These are phyloP conservation scores for Megaleporinus macrocephalus DNA, from an alignment of 2,113 vertebrate genomes.

Conservation along the genomic window DNA sequence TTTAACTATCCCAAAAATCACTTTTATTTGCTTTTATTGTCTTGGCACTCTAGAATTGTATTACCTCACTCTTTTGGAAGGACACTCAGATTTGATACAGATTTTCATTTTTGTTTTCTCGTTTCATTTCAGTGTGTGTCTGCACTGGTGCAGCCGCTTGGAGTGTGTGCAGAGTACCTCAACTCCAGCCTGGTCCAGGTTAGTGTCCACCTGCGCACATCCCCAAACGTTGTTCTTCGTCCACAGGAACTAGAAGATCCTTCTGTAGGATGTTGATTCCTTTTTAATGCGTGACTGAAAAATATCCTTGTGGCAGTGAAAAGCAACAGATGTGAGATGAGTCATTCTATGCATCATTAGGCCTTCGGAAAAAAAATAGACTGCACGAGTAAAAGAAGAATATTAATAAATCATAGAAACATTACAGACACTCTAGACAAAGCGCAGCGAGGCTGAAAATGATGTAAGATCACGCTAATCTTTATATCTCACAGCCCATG, in stretches of 20 bases:
- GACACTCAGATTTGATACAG: neutral
- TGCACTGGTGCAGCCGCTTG: constrained; percentile 92
- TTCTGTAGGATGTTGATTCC: neutral
- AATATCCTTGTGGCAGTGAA: neutral
- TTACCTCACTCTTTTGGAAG: neutral
- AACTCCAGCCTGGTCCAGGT: constrained; percentile 96
- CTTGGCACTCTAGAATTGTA: neutral
- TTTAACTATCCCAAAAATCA: too few species aligned
- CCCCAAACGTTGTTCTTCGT: neutral
- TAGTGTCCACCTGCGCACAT: constrained; percentile 49
- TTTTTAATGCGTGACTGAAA: neutral
- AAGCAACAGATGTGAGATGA: neutral
- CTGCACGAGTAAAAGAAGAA: neutral
- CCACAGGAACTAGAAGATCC: neutral
- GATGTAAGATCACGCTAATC: neutral
- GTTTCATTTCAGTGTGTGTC: constrained; percentile 85
- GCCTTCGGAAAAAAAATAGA: neutral
- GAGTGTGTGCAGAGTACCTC: constrained; percentile 95
- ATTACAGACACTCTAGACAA: neutral
- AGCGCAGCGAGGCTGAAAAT: neutral
- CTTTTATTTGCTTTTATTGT: too few species aligned
- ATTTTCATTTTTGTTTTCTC: neutral
- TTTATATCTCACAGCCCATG: constrained; percentile 86
- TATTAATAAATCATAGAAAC: neutral
- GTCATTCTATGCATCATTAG: neutral